phyloP scores from a whole-genome alignment of 2,797 vertebrate genomes.

The Stomatorhinus walkeri region DNA sequence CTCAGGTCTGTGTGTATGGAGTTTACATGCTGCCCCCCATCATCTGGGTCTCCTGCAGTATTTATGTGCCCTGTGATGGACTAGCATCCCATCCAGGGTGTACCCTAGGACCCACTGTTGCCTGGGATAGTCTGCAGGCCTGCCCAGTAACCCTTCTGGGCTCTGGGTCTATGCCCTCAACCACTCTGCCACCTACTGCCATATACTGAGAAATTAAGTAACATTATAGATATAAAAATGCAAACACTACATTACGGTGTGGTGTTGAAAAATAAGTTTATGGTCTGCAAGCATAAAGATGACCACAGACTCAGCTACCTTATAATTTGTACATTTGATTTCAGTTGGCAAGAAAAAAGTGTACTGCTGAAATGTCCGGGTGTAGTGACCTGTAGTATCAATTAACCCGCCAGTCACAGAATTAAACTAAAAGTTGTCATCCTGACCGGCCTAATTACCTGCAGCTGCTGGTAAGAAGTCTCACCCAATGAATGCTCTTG shows the following conservation, averaged over 20 bases:
- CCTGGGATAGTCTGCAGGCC: background rate
- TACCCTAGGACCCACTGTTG: background rate
- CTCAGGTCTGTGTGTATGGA: background rate
- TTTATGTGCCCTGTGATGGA: background rate
- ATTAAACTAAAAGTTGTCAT: slow-evolving; percentile 16
- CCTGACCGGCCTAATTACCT: background rate
- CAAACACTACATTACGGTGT: background rate
- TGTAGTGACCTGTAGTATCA: background rate
- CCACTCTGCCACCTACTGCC: background rate
- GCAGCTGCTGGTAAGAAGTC: slow-evolving; percentile 10
- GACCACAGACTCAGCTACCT: background rate
- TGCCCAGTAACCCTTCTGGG: background rate
- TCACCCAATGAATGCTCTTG: background rate
- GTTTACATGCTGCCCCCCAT: background rate
- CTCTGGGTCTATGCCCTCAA: background rate
- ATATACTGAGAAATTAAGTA: background rate
- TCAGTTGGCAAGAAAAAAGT: background rate
- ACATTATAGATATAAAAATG: background rate
- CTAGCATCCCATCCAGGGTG: background rate
- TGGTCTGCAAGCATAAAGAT: background rate
- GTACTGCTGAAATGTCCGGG: background rate
- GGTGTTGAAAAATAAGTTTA: background rate
- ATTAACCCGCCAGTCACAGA: background rate
- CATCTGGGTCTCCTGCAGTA: background rate
- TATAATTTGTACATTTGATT: background rate